Base-by-base conservation (phyloP, 1,140 invertebrate genomes). In the Drosophila navojoa region DNA sequence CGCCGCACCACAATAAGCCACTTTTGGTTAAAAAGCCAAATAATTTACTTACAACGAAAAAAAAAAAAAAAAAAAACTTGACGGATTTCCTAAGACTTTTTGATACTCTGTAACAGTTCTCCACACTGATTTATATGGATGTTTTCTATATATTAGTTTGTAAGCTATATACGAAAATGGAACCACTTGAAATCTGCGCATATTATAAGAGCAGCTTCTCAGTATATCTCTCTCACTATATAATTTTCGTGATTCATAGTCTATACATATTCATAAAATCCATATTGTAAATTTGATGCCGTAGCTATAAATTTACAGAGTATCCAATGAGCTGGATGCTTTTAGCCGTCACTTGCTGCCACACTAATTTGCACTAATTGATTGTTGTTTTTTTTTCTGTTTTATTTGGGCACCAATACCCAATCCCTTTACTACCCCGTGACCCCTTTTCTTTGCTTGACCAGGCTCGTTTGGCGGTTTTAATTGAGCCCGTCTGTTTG, bases 311-410 rank as follows among this genome's bases (percentile, higher is more conserved):
- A 38, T 38, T 4, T 38, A 38, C 3, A 38, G 35, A 10, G 35
- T 38, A 38, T 13, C 42, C n/a, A 15, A 44, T 4, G 15, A 5
- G 40, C 52, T 50, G 55, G 32, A 16, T 47, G 22, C 32, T 35
- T 29, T 60, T 15, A 11, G 73, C 45, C 64, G 6, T 47, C 49
- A 59, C 38, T 64, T 64, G 57, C 54, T 40, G 76, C 58, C 72
- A 58, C 66, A 80, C 82, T 87, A 87, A 87, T 87, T 87, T 87
- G 79, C 76, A 87, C 82, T 87, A 87, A 87, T 87, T 87, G 82
- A 87, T 87, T 87, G 87, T 64, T 87, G 76, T 79, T 81, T 27
- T 25, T 22, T 11, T 44, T 44, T 44, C 15, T 22, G 10, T 45
- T 45, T 45, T 45, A 5, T 29, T 32, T 32, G 32, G 16, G 45